Conservation (phyloP, 2,797 vertebrate species). For the Chiroxiphia lanceolata region DNA sequence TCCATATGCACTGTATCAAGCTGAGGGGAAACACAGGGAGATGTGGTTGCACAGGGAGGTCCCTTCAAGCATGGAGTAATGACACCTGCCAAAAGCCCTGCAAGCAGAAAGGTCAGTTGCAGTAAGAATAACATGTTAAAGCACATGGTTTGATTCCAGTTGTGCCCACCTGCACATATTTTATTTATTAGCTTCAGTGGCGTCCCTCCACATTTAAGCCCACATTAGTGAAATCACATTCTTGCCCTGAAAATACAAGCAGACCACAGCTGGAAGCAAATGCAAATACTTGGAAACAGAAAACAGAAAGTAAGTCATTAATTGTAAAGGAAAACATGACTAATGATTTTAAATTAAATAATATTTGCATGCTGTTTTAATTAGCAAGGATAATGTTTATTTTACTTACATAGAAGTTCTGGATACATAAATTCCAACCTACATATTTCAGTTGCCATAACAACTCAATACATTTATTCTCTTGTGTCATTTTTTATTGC, state of each 20-base stretch:
- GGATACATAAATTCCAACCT: constrained; percentile 75
- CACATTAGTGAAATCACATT: not conserved
- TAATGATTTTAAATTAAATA: constrained; percentile 71
- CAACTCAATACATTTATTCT: constrained; percentile 76
- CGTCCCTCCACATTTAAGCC: not conserved
- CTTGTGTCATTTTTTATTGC: constrained; percentile 72
- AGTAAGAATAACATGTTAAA: not conserved
- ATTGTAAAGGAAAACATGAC: constrained; percentile 54
- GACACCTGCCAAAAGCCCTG: not conserved
- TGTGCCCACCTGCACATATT: not conserved
- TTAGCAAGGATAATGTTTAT: constrained; percentile 73
- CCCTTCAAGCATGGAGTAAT: not conserved
- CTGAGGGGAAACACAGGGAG: not conserved
- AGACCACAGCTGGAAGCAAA: constrained; percentile 19
- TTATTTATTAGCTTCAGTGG: not conserved
- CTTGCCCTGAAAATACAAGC: not conserved
- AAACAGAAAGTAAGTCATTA: constrained; percentile 42
- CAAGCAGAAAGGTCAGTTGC: not conserved
- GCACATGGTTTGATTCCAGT: not conserved
- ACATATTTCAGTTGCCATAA: constrained; percentile 76
- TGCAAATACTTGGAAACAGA: constrained; percentile 42
- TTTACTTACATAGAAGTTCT: constrained; percentile 71
- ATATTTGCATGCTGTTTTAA: constrained; percentile 69
- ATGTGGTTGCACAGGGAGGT: not conserved
- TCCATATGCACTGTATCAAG: not conserved